phyloP scores from a whole-genome alignment of 2,888 invertebrate species.

The Lamellibrachia satsuma region DNA sequence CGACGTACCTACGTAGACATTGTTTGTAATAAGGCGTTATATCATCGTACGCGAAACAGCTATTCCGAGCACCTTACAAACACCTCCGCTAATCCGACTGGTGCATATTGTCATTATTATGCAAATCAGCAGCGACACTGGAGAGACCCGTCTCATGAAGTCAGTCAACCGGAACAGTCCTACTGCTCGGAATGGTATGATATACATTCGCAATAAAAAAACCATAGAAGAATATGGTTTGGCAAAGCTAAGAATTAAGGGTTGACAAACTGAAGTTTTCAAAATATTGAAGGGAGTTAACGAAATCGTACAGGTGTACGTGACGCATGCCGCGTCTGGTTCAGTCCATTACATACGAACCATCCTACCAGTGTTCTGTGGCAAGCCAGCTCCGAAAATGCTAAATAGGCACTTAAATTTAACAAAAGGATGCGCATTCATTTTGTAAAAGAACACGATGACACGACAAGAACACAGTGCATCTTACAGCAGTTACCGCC shows the following conservation, averaged over 20 bases:
- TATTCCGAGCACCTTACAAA: no score
- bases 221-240: no score
- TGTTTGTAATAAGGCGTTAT: background rate
- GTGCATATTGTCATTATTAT: background rate
- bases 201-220: no score
- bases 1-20: background rate
- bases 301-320: background rate
- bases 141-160: background rate
- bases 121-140: background rate
- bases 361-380: background rate
- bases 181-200: no score
- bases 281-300: background rate
- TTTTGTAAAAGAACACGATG: no score
- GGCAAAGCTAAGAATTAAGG: no score
- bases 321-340: background rate
- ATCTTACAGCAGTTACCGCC: no score
- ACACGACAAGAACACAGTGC: background rate
- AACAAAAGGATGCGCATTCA: no score
- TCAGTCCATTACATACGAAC: background rate
- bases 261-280: no score
- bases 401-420: no score
- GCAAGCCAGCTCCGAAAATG: background rate
- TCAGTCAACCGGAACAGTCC: background rate
- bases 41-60: background rate
- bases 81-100: background rate